phyloP scores from a whole-genome alignment of 23 tunicate species.

The Aplidium turbinatum region DNA sequence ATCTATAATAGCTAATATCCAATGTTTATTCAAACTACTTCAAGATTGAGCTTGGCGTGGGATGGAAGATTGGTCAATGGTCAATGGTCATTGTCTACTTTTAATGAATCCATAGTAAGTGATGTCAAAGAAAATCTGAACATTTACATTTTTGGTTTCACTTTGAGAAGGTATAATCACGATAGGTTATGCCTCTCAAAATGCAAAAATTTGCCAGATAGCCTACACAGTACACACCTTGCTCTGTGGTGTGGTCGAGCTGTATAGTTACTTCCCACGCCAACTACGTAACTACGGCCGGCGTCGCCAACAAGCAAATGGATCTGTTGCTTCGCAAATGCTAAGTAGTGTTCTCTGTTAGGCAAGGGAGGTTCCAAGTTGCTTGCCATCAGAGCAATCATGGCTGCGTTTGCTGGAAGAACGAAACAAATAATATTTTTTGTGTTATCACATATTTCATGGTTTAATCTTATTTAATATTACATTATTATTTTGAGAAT shows the following conservation, averaged over 20 bases:
- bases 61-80: too few relatives aligned
- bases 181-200: background rate
- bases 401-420: slow-evolving; percentile 80
- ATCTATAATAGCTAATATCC: too few relatives aligned
- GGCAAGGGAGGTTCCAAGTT: slow-evolving; percentile 72
- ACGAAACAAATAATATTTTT: too few relatives aligned
- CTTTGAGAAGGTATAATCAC: too few relatives aligned
- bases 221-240: slow-evolving; percentile 35
- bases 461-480: too few relatives aligned
- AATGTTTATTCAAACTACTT: too few relatives aligned
- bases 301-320: slow-evolving; percentile 83
- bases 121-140: background rate
- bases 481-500: too few relatives aligned
- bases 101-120: background rate
- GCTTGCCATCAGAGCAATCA: slow-evolving; percentile 66
- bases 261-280: slow-evolving; percentile 83
- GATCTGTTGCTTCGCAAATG: slow-evolving; percentile 65
- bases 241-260: slow-evolving; percentile 84
- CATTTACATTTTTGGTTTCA: too few relatives aligned
- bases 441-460: too few relatives aligned
- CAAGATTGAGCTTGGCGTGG: too few relatives aligned
- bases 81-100: background rate
- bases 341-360: slow-evolving; percentile 27
- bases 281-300: slow-evolving; percentile 88
- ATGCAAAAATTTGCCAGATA: background rate